phyloP scores from a whole-genome alignment of 2,888 invertebrate genomes.

The Galeopsomyia nigrocyanea region DNA sequence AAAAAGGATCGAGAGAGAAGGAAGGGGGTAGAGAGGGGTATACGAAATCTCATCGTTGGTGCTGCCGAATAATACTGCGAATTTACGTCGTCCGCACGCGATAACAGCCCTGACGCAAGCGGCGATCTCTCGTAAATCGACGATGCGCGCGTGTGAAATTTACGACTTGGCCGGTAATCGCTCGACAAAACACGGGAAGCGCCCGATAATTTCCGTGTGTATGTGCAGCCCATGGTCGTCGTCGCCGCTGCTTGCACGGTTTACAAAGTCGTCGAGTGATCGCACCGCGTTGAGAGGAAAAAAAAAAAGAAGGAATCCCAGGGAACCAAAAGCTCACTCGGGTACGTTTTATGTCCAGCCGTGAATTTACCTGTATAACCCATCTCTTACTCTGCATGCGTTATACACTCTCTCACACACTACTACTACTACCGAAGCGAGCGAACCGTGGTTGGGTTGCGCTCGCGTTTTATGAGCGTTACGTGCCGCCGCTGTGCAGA shows the following conservation, averaged over 20 bases:
- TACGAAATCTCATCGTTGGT: conserved; percentile 9
- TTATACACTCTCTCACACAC: no score
- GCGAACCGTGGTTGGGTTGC: no score
- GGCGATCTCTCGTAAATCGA: conserved; percentile 46
- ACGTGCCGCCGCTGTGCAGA: no score
- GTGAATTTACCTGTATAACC: conserved; percentile 22
- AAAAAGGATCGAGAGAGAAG: no score
- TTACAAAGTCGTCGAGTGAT: conserved; percentile 25
- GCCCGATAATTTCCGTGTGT: conserved; percentile 35
- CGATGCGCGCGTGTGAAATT: conserved; percentile 40
- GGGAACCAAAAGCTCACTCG: not conserved
- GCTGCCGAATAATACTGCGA: conserved; percentile 40
- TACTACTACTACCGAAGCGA: no score
- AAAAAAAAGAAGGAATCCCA: conserved; percentile 14
- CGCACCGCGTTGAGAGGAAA: conserved; percentile 30
- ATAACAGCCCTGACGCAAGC: conserved; percentile 30
- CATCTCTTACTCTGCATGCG: no score
- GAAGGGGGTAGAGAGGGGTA: not conserved
- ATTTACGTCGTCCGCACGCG: conserved; percentile 34
- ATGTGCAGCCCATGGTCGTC: not conserved
- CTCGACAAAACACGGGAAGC: conserved; percentile 42
- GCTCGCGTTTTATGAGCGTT: no score
- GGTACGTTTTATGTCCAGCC: conserved; percentile 12
- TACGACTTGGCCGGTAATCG: conserved; percentile 45
- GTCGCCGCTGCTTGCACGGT: not conserved